Evolutionary conservation across 2,797 vertebrate genomes (phyloP), one percentile per base, ranked within the genome.

Genomic region (Hoplostethus mediterraneus): DNA sequence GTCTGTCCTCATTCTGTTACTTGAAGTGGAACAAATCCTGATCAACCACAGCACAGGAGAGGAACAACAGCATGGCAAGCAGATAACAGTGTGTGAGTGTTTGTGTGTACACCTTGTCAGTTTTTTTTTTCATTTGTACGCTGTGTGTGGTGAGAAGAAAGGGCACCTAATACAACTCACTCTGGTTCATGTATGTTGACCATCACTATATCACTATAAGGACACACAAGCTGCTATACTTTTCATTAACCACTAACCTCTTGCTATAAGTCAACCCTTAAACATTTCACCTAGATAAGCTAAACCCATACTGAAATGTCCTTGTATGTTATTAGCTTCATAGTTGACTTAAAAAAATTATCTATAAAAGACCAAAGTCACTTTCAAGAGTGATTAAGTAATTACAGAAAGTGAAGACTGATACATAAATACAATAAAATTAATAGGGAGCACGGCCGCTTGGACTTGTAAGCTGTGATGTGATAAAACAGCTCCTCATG

Each of bases 1-100:
- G 9, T 68, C 56, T 73, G 53, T 21, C 53, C 49, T 59, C 42
- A 48, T 6, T 31, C 44, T 67, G 63, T 49, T 56, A 65, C 65
- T 48, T 44, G 36, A 64, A 42, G 58, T 62, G 73, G 54, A 82
- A 74, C 65, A 47, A 63, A 79, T 64, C 75, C 55, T 63, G 69
- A 77, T 81, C 21, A 52, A 58, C 49, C 66, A 60, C 63, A 47
- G 67, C 59, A 52, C 40, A 59, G 52, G 47, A 66, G n/a, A 56
- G 63, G 25, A 31, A 36, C 49, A 70, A 60, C 44, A 45, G 51
- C n/a, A 21, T 40, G 28, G 13, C 54, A 13, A 36, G 17, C 3
- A 25, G 17, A 40, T 52, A 51, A 28, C 38, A 47, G 13, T 69
- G 48, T 31, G 60, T 72, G 21, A 1, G 21, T 21, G 21, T 21